phyloP scores from a whole-genome alignment of 1,140 invertebrate genomes.

The Lordiphosa mommai region DNA sequence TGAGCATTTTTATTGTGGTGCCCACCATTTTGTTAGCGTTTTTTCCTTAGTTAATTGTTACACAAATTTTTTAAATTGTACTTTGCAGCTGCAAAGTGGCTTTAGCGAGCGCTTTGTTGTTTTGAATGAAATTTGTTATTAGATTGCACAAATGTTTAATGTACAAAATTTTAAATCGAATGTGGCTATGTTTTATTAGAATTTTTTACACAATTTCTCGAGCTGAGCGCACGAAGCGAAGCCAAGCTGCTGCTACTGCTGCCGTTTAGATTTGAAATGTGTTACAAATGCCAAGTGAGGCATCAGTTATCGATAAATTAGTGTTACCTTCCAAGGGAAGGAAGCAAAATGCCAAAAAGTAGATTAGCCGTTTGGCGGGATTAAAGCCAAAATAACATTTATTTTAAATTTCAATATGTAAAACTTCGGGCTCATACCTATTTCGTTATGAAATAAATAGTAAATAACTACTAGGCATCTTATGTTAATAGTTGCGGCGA shows the following conservation, averaged over 20 bases:
- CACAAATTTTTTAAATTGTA: conserved; percentile 20
- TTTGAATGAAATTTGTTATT: conserved; percentile 8
- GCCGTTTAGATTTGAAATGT: conserved; percentile 56
- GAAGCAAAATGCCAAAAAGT: too few species aligned
- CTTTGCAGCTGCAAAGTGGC: too few species aligned
- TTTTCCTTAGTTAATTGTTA: background rate
- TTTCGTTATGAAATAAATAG: too few species aligned
- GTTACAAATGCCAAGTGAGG: conserved; percentile 10
- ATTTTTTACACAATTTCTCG: conserved; percentile 10
- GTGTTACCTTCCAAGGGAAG: conserved; percentile 5
- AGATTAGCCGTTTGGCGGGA: too few species aligned
- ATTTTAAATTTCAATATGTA: too few species aligned
- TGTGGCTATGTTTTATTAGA: conserved; percentile 4
- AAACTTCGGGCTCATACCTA: too few species aligned
- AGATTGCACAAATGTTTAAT: conserved; percentile 20
- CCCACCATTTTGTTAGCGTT: conserved; percentile 50
- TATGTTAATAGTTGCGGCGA: too few species aligned
- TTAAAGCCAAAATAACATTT: too few species aligned
- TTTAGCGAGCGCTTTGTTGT: conserved; percentile 13
- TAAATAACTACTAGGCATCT: too few species aligned
- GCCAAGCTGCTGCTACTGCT: conserved; percentile 19
- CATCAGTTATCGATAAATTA: background rate
- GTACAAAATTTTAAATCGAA: conserved; percentile 29
- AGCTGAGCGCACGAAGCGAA: conserved; percentile 36
- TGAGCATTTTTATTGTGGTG: conserved; percentile 48